Evolutionary conservation across 2,113 vertebrate species (phyloP), one percentile per base, ranked within the genome.

Genomic region (Macrotis lagotis): DNA sequence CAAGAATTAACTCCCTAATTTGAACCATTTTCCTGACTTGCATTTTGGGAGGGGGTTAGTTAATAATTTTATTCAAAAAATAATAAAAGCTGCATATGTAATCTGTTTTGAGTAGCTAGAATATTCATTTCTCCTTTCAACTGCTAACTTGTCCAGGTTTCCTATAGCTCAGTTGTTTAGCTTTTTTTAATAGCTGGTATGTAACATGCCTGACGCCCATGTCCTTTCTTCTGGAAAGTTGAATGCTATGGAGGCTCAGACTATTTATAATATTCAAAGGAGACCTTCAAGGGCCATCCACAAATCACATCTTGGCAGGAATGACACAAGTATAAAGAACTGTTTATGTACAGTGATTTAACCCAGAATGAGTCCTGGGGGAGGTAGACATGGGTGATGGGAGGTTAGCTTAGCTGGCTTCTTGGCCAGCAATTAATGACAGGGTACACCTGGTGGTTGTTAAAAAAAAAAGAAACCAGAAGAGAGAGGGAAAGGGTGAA

Each of bases 101-200:
- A 90, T 31, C 50, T 94, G 95, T 89, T 95, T 95, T 91, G 44
- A 93, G 89, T 91, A 8, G 88, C 11, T 4, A 88, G n/a, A n/a
- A 22, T 52, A 51, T 94, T 93, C 25, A 47, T 92, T 93, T 95
- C 66, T 83, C 66, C 66, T 44, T 93, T 95, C 49, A 94, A 28
- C n/a, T 92, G 19, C 92, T 92, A 89, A 53, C 95, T 93, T 96
- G 90, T 95, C 95, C 51, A 93, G 31, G 52, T 92, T 91, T 83
- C n/a, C 66, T 83, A 83, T 83, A 19, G n/a, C 19, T 44, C 50
- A 22, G 16, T 37, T 95, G 8, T 92, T 94, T 95, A 91, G 88
- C 88, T 37, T 92, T 66, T 50, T 19, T 51, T 93, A 53, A 91
- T 4, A 92, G 19, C 48, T 93, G 25, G 48, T 90, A 0, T 50